phyloP scores from a whole-genome alignment of 2,797 vertebrate genomes.

The Pseudopleuronectes americanus region DNA sequence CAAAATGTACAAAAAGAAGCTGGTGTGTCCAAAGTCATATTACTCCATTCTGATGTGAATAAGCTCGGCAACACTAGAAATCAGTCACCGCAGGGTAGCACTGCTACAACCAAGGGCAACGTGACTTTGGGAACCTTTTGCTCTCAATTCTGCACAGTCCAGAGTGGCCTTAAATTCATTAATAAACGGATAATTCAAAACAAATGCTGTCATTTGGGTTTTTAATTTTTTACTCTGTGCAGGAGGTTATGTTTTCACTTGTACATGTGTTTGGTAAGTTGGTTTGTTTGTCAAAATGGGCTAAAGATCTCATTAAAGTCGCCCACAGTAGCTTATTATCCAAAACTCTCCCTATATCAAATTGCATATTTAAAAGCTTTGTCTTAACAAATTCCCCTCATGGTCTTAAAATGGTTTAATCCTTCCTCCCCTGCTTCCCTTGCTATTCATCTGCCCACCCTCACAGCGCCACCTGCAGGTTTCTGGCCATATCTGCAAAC shows the following conservation, averaged over 20 bases:
- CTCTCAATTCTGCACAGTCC: conserved; percentile 78
- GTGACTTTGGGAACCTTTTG: conserved; percentile 56
- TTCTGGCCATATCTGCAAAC: too few relatives aligned
- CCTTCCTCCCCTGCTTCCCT: too few relatives aligned
- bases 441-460: too few relatives aligned
- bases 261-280: too few relatives aligned
- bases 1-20: conserved; percentile 5
- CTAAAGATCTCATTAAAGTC: too few relatives aligned
- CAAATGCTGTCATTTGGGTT: background rate
- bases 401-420: too few relatives aligned
- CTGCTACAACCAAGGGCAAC: conserved; percentile 38
- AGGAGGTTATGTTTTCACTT: background rate
- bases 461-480: too few relatives aligned
- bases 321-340: too few relatives aligned
- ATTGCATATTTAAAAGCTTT: too few relatives aligned
- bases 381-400: too few relatives aligned
- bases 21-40: background rate
- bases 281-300: too few relatives aligned
- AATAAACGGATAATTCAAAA: conserved; percentile 77
- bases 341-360: too few relatives aligned
- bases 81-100: conserved; percentile 44
- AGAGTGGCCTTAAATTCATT: conserved; percentile 84
- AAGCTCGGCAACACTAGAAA: conserved; percentile 35
- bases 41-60: conserved; percentile 51
- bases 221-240: background rate